A percentile compares a stretch with the other conserved stretches of the same genome.
Evolutionary conservation across 1,140 invertebrate genomes (phyloP).

Genomic region (Choristoneura fumiferana): DNA sequence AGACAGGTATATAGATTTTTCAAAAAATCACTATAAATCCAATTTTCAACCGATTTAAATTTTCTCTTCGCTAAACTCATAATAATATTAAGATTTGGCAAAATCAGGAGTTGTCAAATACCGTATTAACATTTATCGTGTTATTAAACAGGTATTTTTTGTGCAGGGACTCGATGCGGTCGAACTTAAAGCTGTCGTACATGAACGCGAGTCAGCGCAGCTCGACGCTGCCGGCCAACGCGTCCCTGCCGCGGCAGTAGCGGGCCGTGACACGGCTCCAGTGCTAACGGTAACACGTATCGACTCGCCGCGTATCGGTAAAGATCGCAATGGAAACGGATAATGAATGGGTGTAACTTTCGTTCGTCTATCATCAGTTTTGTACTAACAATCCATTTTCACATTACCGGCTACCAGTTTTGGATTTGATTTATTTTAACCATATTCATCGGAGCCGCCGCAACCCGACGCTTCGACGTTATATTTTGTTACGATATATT

Average conservation of each 20-base stretch:
- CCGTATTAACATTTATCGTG: too few species aligned
- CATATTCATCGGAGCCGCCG: too few species aligned
- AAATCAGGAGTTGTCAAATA: too few species aligned
- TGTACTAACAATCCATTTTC: constrained; percentile 10
- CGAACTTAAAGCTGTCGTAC: constrained; percentile 84
- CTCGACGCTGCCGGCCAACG: constrained; percentile 83
- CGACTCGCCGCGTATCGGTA: too few species aligned
- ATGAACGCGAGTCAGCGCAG: constrained; percentile 84
- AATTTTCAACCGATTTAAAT: too few species aligned
- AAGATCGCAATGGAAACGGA: constrained; percentile 5
- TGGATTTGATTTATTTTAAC: too few species aligned
- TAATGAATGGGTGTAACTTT: neutral
- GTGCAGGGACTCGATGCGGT: constrained; percentile 86
- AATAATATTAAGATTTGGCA: too few species aligned
- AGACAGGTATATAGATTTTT: too few species aligned
- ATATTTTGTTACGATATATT: constrained; percentile 17
- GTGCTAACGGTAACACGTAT: neutral
- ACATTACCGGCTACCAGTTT: neutral
- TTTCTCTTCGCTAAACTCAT: too few species aligned
- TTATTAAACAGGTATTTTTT: too few species aligned
- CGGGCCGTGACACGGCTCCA: neutral
- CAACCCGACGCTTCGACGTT: neutral
- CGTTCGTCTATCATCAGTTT: constrained; percentile 1
- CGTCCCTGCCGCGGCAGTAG: constrained; percentile 62
- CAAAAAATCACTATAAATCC: too few species aligned